These are phyloP conservation scores for Calephelis perditalis DNA, from an alignment of 2,888 invertebrate species.

Conservation along the genomic window DNA sequence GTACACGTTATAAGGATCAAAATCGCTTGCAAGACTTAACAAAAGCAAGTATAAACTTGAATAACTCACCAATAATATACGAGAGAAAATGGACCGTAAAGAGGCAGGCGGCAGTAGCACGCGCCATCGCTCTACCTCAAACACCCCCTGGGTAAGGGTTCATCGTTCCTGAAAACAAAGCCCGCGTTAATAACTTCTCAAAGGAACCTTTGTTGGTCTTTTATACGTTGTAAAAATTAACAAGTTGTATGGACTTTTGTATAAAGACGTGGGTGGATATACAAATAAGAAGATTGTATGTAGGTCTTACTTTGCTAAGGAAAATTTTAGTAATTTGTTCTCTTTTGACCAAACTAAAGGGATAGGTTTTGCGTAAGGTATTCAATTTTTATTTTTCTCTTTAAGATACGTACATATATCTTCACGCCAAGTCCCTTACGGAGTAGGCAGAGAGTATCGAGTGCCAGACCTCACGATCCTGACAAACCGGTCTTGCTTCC, in stretches of 20 bases:
- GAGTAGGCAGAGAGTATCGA: too few relatives aligned
- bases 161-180: constrained; percentile 69
- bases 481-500: too few relatives aligned
- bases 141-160: constrained; percentile 40
- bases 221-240: constrained; percentile 25
- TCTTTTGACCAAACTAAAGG: too few relatives aligned
- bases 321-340: too few relatives aligned
- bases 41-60: constrained; percentile 23
- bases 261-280: constrained; percentile 7
- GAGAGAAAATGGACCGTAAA: constrained; percentile 71
- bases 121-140: constrained; percentile 50
- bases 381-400: too few relatives aligned
- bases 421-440: too few relatives aligned
- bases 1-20: constrained; percentile 24
- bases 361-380: too few relatives aligned
- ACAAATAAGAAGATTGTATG: background rate
- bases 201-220: constrained; percentile 34
- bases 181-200: constrained; percentile 50
- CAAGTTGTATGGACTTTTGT: constrained; percentile 16
- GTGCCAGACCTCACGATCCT: too few relatives aligned
- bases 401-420: too few relatives aligned
- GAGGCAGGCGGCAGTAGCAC: constrained; percentile 53
- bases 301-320: background rate
- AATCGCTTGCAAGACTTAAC: constrained; percentile 27
- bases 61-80: constrained; percentile 64